Evolutionary conservation across 2,113 vertebrate genomes (phyloP).

Genomic region (Podarcis raffonei): DNA sequence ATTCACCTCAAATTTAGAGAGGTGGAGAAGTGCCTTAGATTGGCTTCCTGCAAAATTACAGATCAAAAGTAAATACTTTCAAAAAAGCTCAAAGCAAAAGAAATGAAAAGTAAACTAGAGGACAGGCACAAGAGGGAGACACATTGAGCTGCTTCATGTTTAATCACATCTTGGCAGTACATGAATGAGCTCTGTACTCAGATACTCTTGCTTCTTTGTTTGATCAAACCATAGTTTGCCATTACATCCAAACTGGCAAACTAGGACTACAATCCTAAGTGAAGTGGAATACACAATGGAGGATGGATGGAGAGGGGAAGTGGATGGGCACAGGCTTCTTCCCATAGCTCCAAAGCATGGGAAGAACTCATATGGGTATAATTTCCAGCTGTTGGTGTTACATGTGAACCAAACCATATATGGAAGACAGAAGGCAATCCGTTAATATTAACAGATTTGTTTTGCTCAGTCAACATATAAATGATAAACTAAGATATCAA

Average conservation of each 20-base stretch:
- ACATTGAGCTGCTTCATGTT: neutral
- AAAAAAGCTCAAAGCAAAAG: neutral
- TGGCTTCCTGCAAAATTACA: neutral
- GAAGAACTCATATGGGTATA: too few relatives aligned
- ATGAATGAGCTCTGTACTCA: neutral
- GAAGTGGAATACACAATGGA: neutral
- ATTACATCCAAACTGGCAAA: neutral
- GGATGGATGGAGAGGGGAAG: neutral
- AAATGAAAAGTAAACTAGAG: neutral
- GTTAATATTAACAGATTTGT: neutral
- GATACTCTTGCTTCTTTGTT: neutral
- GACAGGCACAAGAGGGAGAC: neutral
- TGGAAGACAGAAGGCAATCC: neutral
- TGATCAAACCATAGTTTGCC: neutral
- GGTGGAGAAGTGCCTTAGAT: neutral
- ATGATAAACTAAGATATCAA: neutral
- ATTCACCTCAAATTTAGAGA: neutral
- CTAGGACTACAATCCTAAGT: neutral
- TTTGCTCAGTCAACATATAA: neutral
- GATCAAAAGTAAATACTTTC: neutral
- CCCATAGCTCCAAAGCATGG: neutral
- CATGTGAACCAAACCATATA: neutral
- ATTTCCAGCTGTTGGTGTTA: neutral
- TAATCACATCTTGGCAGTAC: neutral
- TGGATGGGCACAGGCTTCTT: neutral